Percentiles rank a stretch among this genome's conserved stretches.
These are phyloP conservation scores for Ochotona curzoniae DNA, from an alignment of 2,113 vertebrate genomes.

Conservation along the genomic window DNA sequence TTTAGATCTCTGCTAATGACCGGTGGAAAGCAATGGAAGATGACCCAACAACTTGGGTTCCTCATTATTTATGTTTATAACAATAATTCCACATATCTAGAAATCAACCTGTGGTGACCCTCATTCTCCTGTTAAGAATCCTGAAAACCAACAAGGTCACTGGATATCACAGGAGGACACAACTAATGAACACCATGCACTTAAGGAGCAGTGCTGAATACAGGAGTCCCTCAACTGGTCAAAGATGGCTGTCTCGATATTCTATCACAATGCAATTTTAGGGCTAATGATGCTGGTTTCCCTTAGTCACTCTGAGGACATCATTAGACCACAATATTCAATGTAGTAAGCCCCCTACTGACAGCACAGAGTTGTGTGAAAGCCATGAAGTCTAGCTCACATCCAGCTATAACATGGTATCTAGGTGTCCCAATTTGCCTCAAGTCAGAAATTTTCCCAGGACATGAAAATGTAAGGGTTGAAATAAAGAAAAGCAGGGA, in stretches of 20 bases:
- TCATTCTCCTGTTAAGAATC: background rate
- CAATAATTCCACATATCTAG: background rate
- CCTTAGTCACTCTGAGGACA: background rate
- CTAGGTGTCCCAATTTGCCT: background rate
- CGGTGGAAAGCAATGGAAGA: too few relatives aligned
- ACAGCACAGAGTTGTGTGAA: background rate
- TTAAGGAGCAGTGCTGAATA: background rate
- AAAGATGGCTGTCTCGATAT: background rate
- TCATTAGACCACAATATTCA: background rate
- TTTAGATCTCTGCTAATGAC: too few relatives aligned
- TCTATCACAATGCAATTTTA: background rate
- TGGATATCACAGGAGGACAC: background rate
- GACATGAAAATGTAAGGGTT: background rate
- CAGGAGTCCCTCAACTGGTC: background rate
- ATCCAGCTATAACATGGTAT: background rate
- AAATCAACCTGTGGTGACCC: background rate
- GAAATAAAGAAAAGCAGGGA: background rate
- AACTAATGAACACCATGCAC: background rate
- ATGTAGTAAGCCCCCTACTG: background rate
- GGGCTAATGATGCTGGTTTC: background rate
- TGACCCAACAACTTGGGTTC: too few relatives aligned
- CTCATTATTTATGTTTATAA: background rate
- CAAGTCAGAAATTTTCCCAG: background rate
- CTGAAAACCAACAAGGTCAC: background rate
- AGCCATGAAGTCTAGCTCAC: background rate